These are phyloP conservation scores for Phacellophora camtschatica DNA, from an alignment of 30 jellyfish, hydroid and myxozoan genomes.

Conservation along the genomic window DNA sequence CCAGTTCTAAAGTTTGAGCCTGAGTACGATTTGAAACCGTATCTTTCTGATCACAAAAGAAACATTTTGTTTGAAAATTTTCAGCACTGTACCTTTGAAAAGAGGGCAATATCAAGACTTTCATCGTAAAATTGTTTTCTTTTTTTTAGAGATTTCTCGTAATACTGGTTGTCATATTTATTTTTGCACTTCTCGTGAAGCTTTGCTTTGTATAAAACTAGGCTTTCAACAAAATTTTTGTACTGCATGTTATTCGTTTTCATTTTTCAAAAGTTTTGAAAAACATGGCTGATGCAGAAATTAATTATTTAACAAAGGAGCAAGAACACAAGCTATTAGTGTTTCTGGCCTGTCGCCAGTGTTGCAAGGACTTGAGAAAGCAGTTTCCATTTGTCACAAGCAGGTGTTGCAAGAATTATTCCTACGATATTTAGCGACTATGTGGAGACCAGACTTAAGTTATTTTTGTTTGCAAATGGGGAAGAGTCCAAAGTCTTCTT, in stretches of 20 bases:
- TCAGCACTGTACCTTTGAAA: background rate
- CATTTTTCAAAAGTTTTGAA: background rate
- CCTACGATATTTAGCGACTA: no score
- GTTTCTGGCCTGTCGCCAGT: no score
- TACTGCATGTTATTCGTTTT: background rate
- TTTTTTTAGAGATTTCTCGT: background rate
- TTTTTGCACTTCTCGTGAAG: background rate
- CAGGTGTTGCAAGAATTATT: no score
- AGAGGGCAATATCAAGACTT: background rate
- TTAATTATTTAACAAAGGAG: no score
- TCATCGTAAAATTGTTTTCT: background rate
- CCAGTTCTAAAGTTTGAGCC: slow-evolving; percentile 12
- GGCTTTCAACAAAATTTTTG: background rate
- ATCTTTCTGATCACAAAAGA: background rate
- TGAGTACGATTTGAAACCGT: background rate
- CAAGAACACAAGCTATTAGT: no score
- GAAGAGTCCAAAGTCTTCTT: no score
- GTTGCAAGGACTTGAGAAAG: no score
- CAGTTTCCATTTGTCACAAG: no score
- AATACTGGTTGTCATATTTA: background rate
- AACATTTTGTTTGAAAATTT: background rate
- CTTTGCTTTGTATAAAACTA: background rate
- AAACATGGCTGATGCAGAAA: background rate
- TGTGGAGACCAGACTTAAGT: no score
- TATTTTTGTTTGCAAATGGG: no score